Evolutionary conservation across 2,888 invertebrate genomes (phyloP).

Genomic region (Amiota minor): DNA sequence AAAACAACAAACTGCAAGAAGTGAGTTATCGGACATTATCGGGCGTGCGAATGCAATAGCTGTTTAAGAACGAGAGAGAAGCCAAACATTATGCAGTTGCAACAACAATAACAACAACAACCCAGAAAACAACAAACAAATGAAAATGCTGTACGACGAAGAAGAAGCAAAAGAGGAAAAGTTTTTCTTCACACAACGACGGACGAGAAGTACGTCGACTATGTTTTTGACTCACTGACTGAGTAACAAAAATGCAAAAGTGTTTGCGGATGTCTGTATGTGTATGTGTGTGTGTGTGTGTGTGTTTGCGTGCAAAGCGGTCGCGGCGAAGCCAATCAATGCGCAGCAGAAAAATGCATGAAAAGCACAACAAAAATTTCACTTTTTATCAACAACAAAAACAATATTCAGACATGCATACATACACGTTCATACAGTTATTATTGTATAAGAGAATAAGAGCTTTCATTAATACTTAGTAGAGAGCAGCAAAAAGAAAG

Average conservation of each 20-base stretch:
- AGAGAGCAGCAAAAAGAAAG: background rate
- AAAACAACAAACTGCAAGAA: background rate
- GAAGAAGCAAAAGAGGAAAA: background rate
- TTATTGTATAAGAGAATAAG: background rate
- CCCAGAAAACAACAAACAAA: background rate
- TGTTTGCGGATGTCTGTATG: no score
- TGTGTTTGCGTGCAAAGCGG: no score
- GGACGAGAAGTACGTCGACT: conserved; percentile 3
- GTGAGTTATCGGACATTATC: background rate
- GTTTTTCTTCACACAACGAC: no score
- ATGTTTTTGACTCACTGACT: conserved; percentile 28
- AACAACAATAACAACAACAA: conserved; percentile 2
- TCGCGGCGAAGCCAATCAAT: no score
- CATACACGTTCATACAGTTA: no score
- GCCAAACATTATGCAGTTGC: conserved; percentile 14
- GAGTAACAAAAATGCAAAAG: conserved; percentile 14
- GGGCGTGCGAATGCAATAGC: background rate
- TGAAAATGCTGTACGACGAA: background rate
- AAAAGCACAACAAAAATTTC: conserved; percentile 15
- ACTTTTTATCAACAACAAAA: conserved; percentile 16
- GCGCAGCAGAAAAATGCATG: background rate
- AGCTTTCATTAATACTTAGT: background rate
- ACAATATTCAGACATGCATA: background rate
- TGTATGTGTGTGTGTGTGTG: no score
- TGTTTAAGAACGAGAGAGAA: background rate